Conservation (phyloP, 2,888 invertebrate species). For the Dione vanillae region DNA sequence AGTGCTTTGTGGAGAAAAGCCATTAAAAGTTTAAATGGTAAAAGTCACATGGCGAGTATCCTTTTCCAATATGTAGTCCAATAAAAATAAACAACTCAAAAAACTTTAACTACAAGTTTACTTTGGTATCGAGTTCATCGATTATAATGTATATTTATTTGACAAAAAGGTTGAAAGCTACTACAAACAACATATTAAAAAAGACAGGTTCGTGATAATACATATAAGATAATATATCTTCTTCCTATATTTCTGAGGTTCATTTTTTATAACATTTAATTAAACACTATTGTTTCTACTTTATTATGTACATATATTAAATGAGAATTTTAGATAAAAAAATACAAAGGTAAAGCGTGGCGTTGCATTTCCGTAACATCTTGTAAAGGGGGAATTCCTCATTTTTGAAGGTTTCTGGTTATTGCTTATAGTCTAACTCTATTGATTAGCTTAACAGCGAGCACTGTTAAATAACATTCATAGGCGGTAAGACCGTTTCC, state of each 20-base stretch:
- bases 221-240: too few species aligned
- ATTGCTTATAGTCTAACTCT: too few species aligned
- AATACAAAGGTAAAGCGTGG: background rate
- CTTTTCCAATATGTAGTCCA: conserved; percentile 10
- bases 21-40: conserved; percentile 15
- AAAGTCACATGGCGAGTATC: conserved; percentile 14
- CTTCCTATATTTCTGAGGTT: too few species aligned
- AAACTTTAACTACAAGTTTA: conserved; percentile 8
- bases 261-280: too few species aligned
- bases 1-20: conserved; percentile 13
- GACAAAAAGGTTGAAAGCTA: background rate
- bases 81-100: conserved; percentile 13
- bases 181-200: background rate
- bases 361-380: background rate
- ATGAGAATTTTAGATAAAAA: background rate
- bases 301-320: background rate
- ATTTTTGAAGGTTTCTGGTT: too few species aligned
- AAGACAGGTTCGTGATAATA: background rate
- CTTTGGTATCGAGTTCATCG: background rate
- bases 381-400: too few species aligned
- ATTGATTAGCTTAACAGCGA: too few species aligned
- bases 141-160: background rate
- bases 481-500: too few species aligned
- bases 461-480: too few species aligned
- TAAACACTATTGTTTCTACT: too few species aligned